Evolutionary conservation across 1,140 invertebrate species (phyloP), one percentile per base, ranked within the genome.

Genomic region (Nomia melanderi): DNA sequence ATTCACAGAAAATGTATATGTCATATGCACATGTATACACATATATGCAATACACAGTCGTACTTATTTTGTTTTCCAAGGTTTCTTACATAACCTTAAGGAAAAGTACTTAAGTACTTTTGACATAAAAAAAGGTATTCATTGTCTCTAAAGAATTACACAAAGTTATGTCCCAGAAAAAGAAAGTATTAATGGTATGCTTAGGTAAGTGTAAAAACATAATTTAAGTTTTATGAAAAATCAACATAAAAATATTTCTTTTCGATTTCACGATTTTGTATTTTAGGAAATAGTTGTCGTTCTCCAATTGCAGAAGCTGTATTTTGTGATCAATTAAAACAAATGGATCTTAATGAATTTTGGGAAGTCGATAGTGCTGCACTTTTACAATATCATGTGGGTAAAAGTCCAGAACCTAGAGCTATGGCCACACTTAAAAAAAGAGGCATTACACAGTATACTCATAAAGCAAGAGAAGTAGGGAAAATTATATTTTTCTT

Each of bases 251-350:
- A 1, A 11, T 31, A 17, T 23, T 27, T 33, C 2, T 4, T 50
- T 53, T n/a, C 11, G 54, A 63, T 56, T n/a, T 29, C 27, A 11
- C 6, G 20, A 12, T 56, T 63, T 29, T 39, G 12, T 56, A 44
- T 54, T 59, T 39, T 41, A 91, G 97, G 97, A 20, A 98, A 98
- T 87, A 98, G 98, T 82, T 99, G 98, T 90, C 94, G 98, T n/a
- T 98, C 97, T 17, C 97, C 98, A 8, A 98, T 98, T 79, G 97
- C 97, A 25, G 97, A 98, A 91, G 97, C 96, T 11, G 96, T 98
- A 0, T 98, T 98, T 92, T 90, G 93, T 36, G 94, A 98, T 79
- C 89, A 94, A 12, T 92, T 97, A 11, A 94, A 94, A 83, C 93
- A 96, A 85, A 90, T 93, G 74, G 93, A 94, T 53, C 82, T 95